Base-by-base conservation (phyloP, 2,797 vertebrate genomes). In the Margarornis squamiger region DNA sequence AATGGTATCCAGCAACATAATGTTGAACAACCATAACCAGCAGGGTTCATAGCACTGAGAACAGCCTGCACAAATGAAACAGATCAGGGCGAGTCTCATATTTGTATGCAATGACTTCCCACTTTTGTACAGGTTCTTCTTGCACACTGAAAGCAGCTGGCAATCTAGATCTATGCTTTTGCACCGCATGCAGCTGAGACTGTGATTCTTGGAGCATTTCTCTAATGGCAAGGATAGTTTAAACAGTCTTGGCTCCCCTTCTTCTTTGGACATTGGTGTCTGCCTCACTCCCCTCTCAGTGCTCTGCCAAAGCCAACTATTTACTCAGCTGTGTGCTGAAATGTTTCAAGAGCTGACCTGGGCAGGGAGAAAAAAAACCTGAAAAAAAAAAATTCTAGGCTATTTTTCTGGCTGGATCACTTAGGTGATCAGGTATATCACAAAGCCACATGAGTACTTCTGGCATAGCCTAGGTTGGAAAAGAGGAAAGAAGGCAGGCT, bases 271-370 rank as follows among this genome's bases (percentile, higher is more conserved):
- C 10, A 4, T 13, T 24, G 46, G 15, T 88, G 46, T 49, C 63
- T 14, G 10, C 61, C 27, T 41, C 29, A 36, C 62, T 77, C 75
- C 49, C 63, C 52, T 77, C 57, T 30, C 49, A 48, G 14, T 30
- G 16, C 66, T 86, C 59, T 70, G 86, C 88, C 94, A 97, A 95
- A 95, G 73, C n/a, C 79, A 92, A 84, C 79, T 91, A 58, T 95
- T 97, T 93, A 72, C 2, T 14, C 92, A 97, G 95, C 92, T 93
- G 86, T 72, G 49, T 80, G 83, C 54, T 68, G 61, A 92, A 74
- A 74, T 7, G 27, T 38, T 79, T 86, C 49, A 57, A 86, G 66
- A 88, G 18, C 14, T 68, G 54, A 88, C 66, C 54, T 6, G 36
- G 55, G 80, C 0, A 1, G 62, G 43, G 26, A 86, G 30, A 58